phyloP scores from a whole-genome alignment of 2,113 vertebrate genomes.

The Myiagra hebetior region DNA sequence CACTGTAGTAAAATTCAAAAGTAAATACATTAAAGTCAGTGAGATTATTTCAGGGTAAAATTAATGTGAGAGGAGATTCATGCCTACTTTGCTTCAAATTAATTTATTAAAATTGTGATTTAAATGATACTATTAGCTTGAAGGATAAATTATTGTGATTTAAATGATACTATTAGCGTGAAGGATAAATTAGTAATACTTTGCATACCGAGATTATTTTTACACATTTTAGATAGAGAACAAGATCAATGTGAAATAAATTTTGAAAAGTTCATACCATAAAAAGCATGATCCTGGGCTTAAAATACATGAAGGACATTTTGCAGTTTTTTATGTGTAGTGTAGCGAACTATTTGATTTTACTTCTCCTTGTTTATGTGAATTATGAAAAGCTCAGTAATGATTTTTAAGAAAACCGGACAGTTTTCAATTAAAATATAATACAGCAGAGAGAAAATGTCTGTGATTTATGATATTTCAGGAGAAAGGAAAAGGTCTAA shows the following conservation, averaged over 20 bases:
- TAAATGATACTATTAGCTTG: conserved; percentile 4
- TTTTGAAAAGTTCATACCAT: neutral
- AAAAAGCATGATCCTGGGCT: neutral
- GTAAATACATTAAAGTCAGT: neutral
- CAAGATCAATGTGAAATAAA: conserved; percentile 15
- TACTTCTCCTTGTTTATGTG: neutral
- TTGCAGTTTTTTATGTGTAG: neutral
- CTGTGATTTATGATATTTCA: neutral
- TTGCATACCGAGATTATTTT: neutral
- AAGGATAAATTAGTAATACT: conserved; percentile 25
- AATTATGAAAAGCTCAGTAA: neutral
- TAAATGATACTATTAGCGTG: neutral
- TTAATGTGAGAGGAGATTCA: neutral
- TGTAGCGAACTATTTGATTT: neutral
- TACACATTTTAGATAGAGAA: neutral
- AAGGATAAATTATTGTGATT: conserved; percentile 16
- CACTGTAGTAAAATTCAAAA: neutral
- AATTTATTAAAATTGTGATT: conserved; percentile 23
- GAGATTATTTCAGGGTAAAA: conserved; percentile 12
- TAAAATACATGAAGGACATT: neutral
- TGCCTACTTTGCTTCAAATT: conserved; percentile 25
- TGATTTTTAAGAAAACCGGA: neutral
- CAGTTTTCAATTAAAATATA: neutral
- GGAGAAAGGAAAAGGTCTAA: neutral
- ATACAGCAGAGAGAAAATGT: neutral